These are phyloP conservation scores for Sogatella furcifera DNA, from an alignment of 1,140 invertebrate species.

Conservation along the genomic window DNA sequence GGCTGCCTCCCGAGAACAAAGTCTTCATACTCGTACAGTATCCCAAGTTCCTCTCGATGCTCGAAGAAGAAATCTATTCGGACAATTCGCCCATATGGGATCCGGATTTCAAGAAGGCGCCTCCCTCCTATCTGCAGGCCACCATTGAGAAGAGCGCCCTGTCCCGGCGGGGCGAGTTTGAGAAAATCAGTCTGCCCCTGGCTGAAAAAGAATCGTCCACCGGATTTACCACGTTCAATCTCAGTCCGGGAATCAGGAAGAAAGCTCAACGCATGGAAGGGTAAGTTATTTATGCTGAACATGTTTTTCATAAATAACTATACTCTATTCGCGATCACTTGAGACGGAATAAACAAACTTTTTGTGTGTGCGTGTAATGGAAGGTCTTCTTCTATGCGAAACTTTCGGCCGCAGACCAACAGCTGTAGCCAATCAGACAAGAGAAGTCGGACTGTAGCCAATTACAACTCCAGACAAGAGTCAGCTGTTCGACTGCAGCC, in stretches of 20 bases:
- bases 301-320: too few relatives aligned
- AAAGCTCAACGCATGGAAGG: slow-evolving; percentile 21
- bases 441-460: too few relatives aligned
- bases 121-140: slow-evolving; percentile 51
- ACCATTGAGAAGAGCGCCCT: slow-evolving; percentile 26
- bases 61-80: slow-evolving; percentile 80
- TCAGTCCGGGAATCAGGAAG: slow-evolving; percentile 42
- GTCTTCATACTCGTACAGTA: slow-evolving; percentile 52
- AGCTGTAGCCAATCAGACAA: too few relatives aligned
- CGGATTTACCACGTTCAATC: slow-evolving; percentile 53
- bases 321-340: too few relatives aligned
- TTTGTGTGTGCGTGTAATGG: too few relatives aligned
- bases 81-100: slow-evolving; percentile 88
- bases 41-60: slow-evolving; percentile 65
- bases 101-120: slow-evolving; percentile 67
- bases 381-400: too few relatives aligned
- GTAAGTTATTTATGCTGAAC: too few relatives aligned
- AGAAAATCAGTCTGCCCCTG: slow-evolving; percentile 45
- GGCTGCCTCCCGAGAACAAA: slow-evolving; percentile 77
- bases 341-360: too few relatives aligned
- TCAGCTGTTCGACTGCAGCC: too few relatives aligned
- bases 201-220: slow-evolving; percentile 38
- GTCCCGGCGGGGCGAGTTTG: slow-evolving; percentile 42
- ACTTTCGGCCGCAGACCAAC: too few relatives aligned
- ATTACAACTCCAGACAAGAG: too few relatives aligned